phyloP scores from a whole-genome alignment of 1,140 invertebrate species.

The Orius laevigatus region DNA sequence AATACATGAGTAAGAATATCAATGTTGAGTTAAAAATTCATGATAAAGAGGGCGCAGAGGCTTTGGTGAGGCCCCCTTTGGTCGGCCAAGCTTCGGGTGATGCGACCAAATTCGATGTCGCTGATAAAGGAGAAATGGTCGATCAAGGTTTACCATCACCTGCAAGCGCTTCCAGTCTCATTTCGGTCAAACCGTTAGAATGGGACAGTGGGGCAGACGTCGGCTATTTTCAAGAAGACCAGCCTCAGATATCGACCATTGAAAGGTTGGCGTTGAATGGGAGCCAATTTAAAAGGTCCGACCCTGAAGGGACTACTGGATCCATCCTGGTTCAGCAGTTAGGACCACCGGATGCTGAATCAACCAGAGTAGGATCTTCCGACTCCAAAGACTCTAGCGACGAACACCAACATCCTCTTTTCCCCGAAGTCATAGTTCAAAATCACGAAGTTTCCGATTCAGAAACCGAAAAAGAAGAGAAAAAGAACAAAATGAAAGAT shows the following conservation, averaged over 20 bases:
- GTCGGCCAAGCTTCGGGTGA: conserved; percentile 13
- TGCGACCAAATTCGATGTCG: background rate
- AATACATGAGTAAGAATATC: too few species aligned
- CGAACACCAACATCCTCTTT: too few species aligned
- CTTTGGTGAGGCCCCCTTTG: conserved; percentile 12
- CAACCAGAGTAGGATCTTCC: background rate
- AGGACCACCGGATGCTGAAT: background rate
- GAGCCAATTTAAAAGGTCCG: conserved; percentile 24
- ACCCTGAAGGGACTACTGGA: conserved; percentile 28
- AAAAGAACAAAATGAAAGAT: background rate
- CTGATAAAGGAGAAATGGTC: background rate
- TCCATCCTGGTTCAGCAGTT: background rate
- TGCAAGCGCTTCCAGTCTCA: conserved; percentile 17
- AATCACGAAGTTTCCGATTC: conserved; percentile 9
- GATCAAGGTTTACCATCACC: conserved; percentile 9
- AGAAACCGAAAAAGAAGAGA: conserved; percentile 6
- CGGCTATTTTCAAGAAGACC: conserved; percentile 35
- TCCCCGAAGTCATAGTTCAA: too few species aligned
- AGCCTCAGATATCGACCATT: conserved; percentile 32
- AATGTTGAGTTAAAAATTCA: too few species aligned
- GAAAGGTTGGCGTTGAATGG: conserved; percentile 34
- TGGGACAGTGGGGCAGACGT: conserved; percentile 64
- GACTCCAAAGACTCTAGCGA: too few species aligned
- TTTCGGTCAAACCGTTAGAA: conserved; percentile 31
- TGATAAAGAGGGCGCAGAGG: too few species aligned